Base-by-base conservation (phyloP, 2,888 invertebrate species). In the Ligdia adustata region DNA sequence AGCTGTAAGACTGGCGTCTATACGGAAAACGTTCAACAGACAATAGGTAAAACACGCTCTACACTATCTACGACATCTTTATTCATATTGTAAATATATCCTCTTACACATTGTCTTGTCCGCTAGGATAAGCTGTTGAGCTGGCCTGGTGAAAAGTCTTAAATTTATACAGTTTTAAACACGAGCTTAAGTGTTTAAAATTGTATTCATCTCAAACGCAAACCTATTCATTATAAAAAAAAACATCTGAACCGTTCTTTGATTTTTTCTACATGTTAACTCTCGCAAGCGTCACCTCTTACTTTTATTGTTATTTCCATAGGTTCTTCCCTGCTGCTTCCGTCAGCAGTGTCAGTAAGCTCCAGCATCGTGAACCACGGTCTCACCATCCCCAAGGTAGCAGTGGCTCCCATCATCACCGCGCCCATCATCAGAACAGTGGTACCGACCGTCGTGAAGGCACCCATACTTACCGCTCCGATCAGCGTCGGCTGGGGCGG, bases 361-460 rank as follows among this genome's bases (percentile, higher is more conserved):
- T 76, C 79, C 40, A 80, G 68, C 62, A 38, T 75, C 44, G 54
- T 84, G 56, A 78, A 82, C 72, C 83, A 82, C 51, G 82, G 82
- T 16, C 7, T 20, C 43, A 62, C 73, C 38, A 48, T 82, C 43
- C 77, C 79, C 22, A 65, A 70, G 22, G 60, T 68, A 4, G 49
- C 56, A 9, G 43, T 61, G 7, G 63, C 61, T 3, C 62, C 70
- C 6, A 40, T 69, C 9, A 40, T 66, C 47, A 55, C 69, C 16
- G 61, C 72, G 4, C 71, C 75, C 5, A 57, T 79, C 46, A 60
- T 70, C 34, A 55, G 52, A 11, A 55, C 57, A n/a, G 33, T 61
- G 9, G 43, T 56, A 11, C 46, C 52, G 3, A 52, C 66, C 9
- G 49, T 69, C 22, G 39, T 66, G 28, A 49, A 54, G 11, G 54